phyloP scores from a whole-genome alignment of 92 coral and sea anemone species.

The Porites cylindrica region DNA sequence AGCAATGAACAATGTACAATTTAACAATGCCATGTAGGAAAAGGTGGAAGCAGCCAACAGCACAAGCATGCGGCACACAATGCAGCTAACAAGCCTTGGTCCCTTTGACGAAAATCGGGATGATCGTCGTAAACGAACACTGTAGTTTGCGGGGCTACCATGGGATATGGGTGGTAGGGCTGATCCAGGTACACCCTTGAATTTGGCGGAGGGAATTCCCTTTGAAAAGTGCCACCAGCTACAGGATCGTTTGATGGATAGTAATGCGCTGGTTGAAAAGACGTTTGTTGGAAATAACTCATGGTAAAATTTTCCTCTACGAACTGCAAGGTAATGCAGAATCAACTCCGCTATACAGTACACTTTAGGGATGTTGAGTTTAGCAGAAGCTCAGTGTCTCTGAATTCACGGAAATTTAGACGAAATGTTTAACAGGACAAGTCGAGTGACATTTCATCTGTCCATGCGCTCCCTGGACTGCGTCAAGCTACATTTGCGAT shows the following conservation, averaged over 20 bases:
- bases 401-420: not conserved
- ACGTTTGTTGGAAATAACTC: constrained; percentile 47
- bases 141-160: constrained; percentile 72
- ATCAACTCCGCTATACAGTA: not conserved
- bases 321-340: not conserved
- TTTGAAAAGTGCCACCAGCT: not conserved
- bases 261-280: constrained; percentile 46
- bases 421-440: not conserved
- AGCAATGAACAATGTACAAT: not conserved
- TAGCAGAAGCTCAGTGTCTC: not conserved
- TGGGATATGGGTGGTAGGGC: constrained; percentile 71
- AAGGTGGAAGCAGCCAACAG: constrained; percentile 83
- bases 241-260: constrained; percentile 20
- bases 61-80: constrained; percentile 86
- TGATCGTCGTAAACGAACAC: constrained; percentile 66
- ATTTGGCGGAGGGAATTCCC: constrained; percentile 16
- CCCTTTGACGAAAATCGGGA: constrained; percentile 47
- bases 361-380: not conserved
- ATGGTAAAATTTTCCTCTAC: not conserved
- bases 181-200: constrained; percentile 48
- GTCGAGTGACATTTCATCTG: not conserved
- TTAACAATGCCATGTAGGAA: constrained; percentile 68
- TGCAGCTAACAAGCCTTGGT: constrained; percentile 74
- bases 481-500: too few species aligned
- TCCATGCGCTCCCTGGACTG: too few species aligned